Evolutionary conservation across 2,113 vertebrate species (phyloP).

Genomic region (Drymodes brunneopygia): DNA sequence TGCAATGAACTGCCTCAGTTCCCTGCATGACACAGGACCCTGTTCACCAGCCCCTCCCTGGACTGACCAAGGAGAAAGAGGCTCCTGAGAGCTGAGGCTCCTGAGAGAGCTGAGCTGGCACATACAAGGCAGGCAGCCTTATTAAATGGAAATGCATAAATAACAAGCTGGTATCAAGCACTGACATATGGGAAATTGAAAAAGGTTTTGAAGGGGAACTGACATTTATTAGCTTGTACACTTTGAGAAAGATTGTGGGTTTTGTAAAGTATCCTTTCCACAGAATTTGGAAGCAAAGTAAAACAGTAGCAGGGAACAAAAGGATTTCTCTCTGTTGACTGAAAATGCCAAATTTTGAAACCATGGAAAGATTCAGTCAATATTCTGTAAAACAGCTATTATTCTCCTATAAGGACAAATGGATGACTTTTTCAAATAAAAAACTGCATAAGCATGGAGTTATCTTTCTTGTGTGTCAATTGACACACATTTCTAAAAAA

Average conservation of each 20-base stretch:
- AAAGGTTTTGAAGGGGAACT: not conserved
- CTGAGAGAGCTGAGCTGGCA: not conserved
- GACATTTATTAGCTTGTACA: not conserved
- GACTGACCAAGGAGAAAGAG: not conserved
- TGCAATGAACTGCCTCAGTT: accelerated
- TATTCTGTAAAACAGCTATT: not conserved
- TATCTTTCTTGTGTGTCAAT: not conserved
- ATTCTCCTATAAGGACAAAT: not conserved
- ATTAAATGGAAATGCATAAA: not conserved
- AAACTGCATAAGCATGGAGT: not conserved
- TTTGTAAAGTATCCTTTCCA: not conserved
- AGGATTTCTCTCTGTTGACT: not conserved
- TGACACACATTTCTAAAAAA: not conserved
- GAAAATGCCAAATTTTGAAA: not conserved
- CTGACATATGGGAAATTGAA: not conserved
- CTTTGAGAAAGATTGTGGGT: not conserved
- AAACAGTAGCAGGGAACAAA: not conserved
- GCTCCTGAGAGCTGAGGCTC: not conserved
- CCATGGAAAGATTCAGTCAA: not conserved
- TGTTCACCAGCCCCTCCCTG: not conserved
- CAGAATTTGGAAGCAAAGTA: not conserved
- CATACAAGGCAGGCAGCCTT: not conserved
- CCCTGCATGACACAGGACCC: not conserved
- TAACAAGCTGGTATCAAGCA: not conserved
- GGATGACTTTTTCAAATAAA: not conserved